Percentiles rank a stretch among this genome's conserved stretches.
Conservation (phyloP, 2,797 vertebrate genomes). For the Heteromormyrus szaboi region DNA sequence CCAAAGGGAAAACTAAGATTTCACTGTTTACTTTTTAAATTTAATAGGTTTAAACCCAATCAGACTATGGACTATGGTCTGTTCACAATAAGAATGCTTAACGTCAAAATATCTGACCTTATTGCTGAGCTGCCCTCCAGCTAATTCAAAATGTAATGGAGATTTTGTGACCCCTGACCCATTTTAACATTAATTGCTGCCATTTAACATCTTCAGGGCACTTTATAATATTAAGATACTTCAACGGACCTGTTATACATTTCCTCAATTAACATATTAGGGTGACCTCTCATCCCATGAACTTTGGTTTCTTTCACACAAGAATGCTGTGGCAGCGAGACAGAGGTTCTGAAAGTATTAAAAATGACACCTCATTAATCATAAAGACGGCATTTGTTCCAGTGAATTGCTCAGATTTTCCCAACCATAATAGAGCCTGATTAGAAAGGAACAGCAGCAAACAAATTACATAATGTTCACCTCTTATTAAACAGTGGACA, state of each 20-base stretch:
- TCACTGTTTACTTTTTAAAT: neutral
- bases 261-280: slow-evolving; percentile 22
- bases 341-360: slow-evolving; percentile 17
- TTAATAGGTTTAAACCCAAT: neutral
- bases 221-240: neutral
- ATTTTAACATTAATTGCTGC: neutral
- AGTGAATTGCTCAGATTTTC: slow-evolving; percentile 21
- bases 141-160: neutral
- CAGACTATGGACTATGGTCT: neutral
- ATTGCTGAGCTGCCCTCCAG: neutral
- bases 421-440: slow-evolving; percentile 9
- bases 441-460: slow-evolving; percentile 7
- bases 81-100: neutral
- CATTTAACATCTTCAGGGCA: slow-evolving; percentile 3
- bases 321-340: slow-evolving; percentile 12
- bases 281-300: slow-evolving; percentile 17
- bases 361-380: slow-evolving; percentile 26
- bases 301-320: slow-evolving; percentile 5
- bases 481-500: slow-evolving; percentile 12
- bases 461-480: slow-evolving; percentile 11
- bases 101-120: neutral
- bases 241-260: slow-evolving; percentile 3
- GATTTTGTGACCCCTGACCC: neutral
- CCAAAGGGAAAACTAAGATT: neutral
- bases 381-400: slow-evolving; percentile 22